phyloP scores from a whole-genome alignment of 1,140 invertebrate species.

The Watersipora subatra region DNA sequence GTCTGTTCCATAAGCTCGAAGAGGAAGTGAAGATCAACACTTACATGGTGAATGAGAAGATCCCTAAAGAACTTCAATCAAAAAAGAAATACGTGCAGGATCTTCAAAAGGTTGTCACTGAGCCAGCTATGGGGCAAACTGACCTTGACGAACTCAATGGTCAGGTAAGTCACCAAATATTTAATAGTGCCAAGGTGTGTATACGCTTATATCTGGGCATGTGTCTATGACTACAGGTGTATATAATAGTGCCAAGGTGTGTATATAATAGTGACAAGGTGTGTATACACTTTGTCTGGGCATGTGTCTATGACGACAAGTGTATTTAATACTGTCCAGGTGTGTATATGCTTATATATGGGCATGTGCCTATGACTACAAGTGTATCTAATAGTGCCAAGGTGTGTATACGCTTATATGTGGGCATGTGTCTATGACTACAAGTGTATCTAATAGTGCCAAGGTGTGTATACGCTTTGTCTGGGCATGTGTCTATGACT shows the following conservation, averaged over 20 bases:
- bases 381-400: too few relatives aligned
- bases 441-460: too few relatives aligned
- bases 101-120: slow-evolving; percentile 52
- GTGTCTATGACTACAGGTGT: too few relatives aligned
- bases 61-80: slow-evolving; percentile 55
- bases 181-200: not conserved
- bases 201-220: not conserved
- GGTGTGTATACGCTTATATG: not conserved
- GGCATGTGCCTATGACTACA: too few relatives aligned
- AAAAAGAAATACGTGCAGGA: slow-evolving; percentile 54
- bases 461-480: too few relatives aligned
- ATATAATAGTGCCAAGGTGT: too few relatives aligned
- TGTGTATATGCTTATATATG: too few relatives aligned
- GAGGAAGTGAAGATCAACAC: slow-evolving; percentile 62
- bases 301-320: too few relatives aligned
- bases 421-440: not conserved
- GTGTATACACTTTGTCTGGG: too few relatives aligned
- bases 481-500: too few relatives aligned
- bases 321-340: too few relatives aligned
- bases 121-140: slow-evolving; percentile 53
- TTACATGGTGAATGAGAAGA: slow-evolving; percentile 62
- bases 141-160: slow-evolving; percentile 52
- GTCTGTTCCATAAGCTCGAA: slow-evolving; percentile 51
- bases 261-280: too few relatives aligned
- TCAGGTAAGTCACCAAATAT: slow-evolving; percentile 47